Conservation (phyloP, 1,140 invertebrate genomes). For the Mactra quadrangularis region DNA sequence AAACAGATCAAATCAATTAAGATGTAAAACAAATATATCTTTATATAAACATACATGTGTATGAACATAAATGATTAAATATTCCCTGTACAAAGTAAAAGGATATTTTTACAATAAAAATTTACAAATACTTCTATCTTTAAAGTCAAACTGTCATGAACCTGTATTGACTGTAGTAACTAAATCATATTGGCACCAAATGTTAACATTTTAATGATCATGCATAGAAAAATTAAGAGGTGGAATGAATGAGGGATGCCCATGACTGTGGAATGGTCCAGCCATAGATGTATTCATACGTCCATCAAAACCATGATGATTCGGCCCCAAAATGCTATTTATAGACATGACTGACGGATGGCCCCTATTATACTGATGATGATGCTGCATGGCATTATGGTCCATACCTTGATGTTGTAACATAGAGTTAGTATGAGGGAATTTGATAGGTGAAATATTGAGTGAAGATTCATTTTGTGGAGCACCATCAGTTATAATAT, state of each 20-base stretch:
- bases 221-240: slow-evolving; percentile 83
- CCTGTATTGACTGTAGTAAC: too few species aligned
- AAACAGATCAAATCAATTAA: too few species aligned
- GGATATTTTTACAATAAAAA: too few species aligned
- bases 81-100: too few species aligned
- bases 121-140: too few species aligned
- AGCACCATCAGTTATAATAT: slow-evolving; percentile 82
- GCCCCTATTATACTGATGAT: slow-evolving; percentile 80
- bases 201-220: slow-evolving; percentile 67
- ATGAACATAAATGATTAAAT: too few species aligned
- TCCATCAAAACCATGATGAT: slow-evolving; percentile 82
- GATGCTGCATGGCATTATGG: slow-evolving; percentile 80
- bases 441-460: slow-evolving; percentile 83
- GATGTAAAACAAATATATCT: too few species aligned
- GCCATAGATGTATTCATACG: slow-evolving; percentile 80
- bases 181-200: too few species aligned
- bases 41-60: too few species aligned
- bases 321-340: slow-evolving; percentile 81
- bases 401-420: slow-evolving; percentile 79
- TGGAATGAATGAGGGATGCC: slow-evolving; percentile 81
- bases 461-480: slow-evolving; percentile 75
- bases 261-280: slow-evolving; percentile 79
- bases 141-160: too few species aligned
- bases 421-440: slow-evolving; percentile 81
- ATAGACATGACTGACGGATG: slow-evolving; percentile 82